Evolutionary conservation across 2,888 invertebrate species (phyloP).

Genomic region (Pandemis cinnamomeana): DNA sequence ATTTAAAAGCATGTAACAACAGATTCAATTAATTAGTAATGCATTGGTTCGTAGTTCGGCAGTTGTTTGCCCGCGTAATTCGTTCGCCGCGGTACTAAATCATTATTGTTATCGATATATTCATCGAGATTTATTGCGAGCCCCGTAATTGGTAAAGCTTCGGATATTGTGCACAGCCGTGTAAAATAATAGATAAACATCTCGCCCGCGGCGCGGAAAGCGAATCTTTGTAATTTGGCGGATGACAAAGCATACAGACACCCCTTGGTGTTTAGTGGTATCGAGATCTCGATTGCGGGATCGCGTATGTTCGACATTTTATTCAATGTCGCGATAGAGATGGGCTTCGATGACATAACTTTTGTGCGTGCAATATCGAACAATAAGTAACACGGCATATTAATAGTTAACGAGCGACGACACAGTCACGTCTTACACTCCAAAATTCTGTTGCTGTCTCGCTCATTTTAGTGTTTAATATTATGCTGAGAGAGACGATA

Average conservation of each 20-base stretch:
- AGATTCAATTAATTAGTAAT: conserved; percentile 39
- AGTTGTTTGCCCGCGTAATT: conserved; percentile 61
- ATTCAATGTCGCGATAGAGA: no score
- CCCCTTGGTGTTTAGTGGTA: background rate
- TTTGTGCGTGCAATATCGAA: no score
- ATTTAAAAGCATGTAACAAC: conserved; percentile 1
- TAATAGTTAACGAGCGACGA: no score
- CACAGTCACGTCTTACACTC: no score
- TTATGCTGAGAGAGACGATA: no score
- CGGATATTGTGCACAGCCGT: conserved; percentile 48
- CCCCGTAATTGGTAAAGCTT: conserved; percentile 63
- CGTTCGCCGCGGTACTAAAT: conserved; percentile 55
- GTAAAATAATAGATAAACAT: conserved; percentile 44
- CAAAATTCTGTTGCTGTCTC: no score
- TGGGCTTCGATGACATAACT: no score
- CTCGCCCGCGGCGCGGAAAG: background rate
- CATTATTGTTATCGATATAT: conserved; percentile 70
- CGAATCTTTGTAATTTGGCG: background rate
- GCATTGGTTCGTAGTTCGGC: conserved; percentile 41
- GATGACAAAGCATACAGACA: background rate
- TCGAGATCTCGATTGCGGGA: background rate
- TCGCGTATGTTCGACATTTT: no score
- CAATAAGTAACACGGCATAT: no score
- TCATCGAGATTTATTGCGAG: conserved; percentile 69
- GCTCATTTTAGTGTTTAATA: no score